Conservation (phyloP, 2,113 vertebrate genomes). For the Mobula hypostoma region DNA sequence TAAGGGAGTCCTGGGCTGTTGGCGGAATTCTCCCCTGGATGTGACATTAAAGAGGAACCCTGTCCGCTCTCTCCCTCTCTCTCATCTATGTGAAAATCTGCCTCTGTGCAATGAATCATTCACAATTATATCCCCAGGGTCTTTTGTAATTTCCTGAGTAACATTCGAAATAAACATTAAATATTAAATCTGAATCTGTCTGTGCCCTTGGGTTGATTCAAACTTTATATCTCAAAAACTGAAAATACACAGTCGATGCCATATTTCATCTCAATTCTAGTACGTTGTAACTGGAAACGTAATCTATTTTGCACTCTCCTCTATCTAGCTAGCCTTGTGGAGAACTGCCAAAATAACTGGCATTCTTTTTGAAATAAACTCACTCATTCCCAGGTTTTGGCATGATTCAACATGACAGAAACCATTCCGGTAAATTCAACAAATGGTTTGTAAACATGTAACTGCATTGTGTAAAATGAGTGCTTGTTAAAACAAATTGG, state of each 20-base stretch:
- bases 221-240: background rate
- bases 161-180: background rate
- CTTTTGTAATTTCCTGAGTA: too few relatives aligned
- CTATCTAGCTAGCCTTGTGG: background rate
- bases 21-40: too few relatives aligned
- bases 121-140: too few relatives aligned
- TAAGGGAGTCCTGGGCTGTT: too few relatives aligned
- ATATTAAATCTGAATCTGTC: background rate
- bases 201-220: background rate
- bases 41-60: too few relatives aligned
- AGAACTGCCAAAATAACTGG: background rate
- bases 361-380: background rate
- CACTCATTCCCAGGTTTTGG: background rate
- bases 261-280: background rate
- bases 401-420: background rate
- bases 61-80: too few relatives aligned
- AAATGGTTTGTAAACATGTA: too few relatives aligned
- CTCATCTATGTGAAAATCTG: too few relatives aligned
- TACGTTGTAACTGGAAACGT: background rate
- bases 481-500: background rate
- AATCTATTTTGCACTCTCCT: too few relatives aligned
- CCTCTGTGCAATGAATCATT: too few relatives aligned
- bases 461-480: background rate
- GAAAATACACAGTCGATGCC: background rate
- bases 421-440: background rate